These are phyloP conservation scores for Drosophila nr. perissopoda DNA, from an alignment of 2,888 invertebrate genomes.

Conservation along the genomic window DNA sequence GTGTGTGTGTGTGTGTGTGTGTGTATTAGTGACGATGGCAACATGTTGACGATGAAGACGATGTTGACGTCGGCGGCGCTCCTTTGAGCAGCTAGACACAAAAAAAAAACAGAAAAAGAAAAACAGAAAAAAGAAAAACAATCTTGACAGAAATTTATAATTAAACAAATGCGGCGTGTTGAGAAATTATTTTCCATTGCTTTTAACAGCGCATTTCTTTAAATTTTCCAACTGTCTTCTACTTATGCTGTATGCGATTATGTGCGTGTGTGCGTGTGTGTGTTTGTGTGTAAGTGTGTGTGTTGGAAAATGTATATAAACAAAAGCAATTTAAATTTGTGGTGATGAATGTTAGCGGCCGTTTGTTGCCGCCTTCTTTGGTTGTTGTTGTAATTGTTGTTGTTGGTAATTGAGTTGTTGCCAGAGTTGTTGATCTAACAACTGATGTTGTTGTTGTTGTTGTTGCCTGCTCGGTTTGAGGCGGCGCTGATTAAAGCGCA, in stretches of 20 bases:
- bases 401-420: slow-evolving; percentile 76
- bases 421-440: slow-evolving; percentile 57
- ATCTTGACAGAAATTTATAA: slow-evolving; percentile 79
- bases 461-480: slow-evolving; percentile 35
- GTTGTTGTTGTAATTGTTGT: slow-evolving; percentile 42
- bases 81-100: slow-evolving; percentile 60
- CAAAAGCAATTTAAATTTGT: slow-evolving; percentile 77
- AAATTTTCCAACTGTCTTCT: slow-evolving; percentile 68
- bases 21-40: slow-evolving; percentile 52
- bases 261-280: slow-evolving; percentile 17
- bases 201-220: slow-evolving; percentile 73
- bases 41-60: slow-evolving; percentile 62
- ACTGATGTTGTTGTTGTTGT: slow-evolving; percentile 32
- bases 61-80: slow-evolving; percentile 70
- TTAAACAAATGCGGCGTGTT: slow-evolving; percentile 77
- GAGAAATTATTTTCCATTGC: slow-evolving; percentile 75
- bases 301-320: slow-evolving; percentile 68
- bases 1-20: slow-evolving; percentile 6
- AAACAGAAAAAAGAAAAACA: slow-evolving; percentile 39
- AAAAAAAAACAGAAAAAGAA: neutral
- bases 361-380: slow-evolving; percentile 50
- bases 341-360: slow-evolving; percentile 75
- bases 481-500: slow-evolving; percentile 73
- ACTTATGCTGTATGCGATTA: slow-evolving; percentile 4
- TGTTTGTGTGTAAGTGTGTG: slow-evolving; percentile 17